Evolutionary conservation across 2,113 vertebrate species (phyloP).

Genomic region (Myanophis thanlyinensis): DNA sequence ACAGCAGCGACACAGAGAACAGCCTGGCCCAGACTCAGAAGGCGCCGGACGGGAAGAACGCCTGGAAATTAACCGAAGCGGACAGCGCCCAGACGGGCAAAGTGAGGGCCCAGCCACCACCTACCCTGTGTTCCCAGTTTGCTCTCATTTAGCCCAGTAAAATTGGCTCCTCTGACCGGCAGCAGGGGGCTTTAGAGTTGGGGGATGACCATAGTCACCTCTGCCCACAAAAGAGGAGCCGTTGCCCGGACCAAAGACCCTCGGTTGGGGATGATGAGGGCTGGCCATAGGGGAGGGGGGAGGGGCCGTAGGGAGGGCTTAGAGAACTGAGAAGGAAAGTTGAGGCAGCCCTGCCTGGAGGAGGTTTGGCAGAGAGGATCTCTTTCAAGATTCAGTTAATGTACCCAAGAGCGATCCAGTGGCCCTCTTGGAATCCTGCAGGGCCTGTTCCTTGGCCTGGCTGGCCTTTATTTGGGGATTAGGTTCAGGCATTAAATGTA

Average conservation of each 20-base stretch:
- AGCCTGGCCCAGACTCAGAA: conserved; percentile 66
- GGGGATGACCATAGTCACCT: not conserved
- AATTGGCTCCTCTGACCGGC: not conserved
- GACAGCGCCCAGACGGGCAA: conserved; percentile 90
- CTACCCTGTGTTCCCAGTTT: rapidly evolving
- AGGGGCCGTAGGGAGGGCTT: not conserved
- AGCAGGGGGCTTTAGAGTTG: not conserved
- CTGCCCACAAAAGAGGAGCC: not conserved
- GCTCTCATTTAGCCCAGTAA: not conserved
- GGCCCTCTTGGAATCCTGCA: no score
- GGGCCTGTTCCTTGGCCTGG: no score
- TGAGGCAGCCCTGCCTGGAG: no score
- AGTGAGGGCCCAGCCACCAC: conserved; percentile 65
- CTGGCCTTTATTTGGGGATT: not conserved
- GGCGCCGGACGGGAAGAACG: conserved; percentile 50
- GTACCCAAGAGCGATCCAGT: not conserved
- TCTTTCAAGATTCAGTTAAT: not conserved
- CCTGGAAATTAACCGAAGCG: conserved; percentile 83
- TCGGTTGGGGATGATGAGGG: not conserved
- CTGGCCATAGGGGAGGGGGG: not conserved
- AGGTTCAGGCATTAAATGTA: not conserved
- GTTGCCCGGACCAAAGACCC: not conserved
- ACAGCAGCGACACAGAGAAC: conserved; percentile 52
- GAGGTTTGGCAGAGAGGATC: not conserved
- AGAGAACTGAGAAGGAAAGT: not conserved